Base-by-base conservation (phyloP, 2,113 vertebrate species). In the Stigmatopora argus region DNA sequence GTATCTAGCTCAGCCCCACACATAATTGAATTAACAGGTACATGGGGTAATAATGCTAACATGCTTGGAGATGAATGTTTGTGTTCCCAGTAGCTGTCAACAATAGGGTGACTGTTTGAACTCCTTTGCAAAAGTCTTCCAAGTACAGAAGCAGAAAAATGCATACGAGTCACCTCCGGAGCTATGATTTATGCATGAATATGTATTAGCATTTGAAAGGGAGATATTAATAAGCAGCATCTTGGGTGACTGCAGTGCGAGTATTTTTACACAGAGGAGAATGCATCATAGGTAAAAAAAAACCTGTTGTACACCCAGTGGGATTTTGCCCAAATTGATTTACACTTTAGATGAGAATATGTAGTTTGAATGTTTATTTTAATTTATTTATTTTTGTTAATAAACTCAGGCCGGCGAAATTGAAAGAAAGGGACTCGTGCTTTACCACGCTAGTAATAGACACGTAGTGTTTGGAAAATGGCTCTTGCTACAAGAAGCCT, bases 151-250 rank as follows among this genome's bases (percentile, higher is more conserved):
- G 60, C 71, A 65, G 57, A 71, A 10, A 55, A 58, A 7, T 34
- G 58, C 64, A 41, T 58, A 77, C 34, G 65, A 82, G 66, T 74
- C 75, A 83, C 71, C 83, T 82, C 80, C 68, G 65, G 73, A 85
- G 75, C 80, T 83, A 88, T 91, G 85, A 86, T 87, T 90, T 87
- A 91, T 91, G 86, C 71, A 90, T 90, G 81, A 87, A 74, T 65
- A 45, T 3, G 47, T 80, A 90, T 91, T 90, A 81, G 85, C 88
- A 89, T 91, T 88, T 91, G 80, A 91, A 91, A 90, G 87, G 51
- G 75, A 71, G 70, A 83, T 88, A 82, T 87, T 89, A 86, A 90
- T 88, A 88, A 86, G 74, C 79, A 65, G 65, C 66, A 68, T 66
- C 80, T 77, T 71, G 75, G 74, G 81, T 65, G 73, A 82, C 73